Conservation (phyloP, 2,888 invertebrate species). For the Sycophila texana region DNA sequence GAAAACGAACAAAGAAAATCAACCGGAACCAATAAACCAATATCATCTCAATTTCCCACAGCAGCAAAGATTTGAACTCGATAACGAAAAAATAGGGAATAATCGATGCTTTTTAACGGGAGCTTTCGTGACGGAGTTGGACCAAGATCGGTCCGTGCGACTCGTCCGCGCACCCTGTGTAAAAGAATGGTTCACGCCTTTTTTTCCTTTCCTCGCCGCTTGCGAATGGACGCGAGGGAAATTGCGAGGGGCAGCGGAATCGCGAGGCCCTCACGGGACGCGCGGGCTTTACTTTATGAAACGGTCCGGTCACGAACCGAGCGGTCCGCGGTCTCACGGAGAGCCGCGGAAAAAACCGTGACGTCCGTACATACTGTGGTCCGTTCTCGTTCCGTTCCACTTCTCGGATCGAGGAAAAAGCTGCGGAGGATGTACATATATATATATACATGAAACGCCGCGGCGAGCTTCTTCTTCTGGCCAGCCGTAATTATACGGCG, state of each 20-base stretch:
- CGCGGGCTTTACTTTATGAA: conserved; percentile 60
- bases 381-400: conserved; percentile 25
- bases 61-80: conserved; percentile 5
- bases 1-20: neutral
- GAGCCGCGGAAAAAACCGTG: conserved; percentile 44
- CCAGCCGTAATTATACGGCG: neutral
- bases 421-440: conserved; percentile 10
- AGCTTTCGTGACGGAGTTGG: conserved; percentile 7
- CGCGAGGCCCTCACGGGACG: conserved; percentile 27
- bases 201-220: conserved; percentile 4
- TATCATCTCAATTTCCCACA: conserved; percentile 1
- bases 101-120: neutral
- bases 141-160: conserved; percentile 26
- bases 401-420: conserved; percentile 25
- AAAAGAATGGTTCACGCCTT: conserved; percentile 31
- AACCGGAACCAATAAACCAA: neutral
- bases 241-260: conserved; percentile 45
- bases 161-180: neutral
- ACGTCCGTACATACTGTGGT: conserved; percentile 19
- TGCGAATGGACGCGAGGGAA: conserved; percentile 25
- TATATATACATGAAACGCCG: neutral
- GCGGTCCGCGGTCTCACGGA: conserved; percentile 56
- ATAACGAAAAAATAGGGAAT: conserved; percentile 18
- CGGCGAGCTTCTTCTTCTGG: neutral
- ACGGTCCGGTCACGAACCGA: conserved; percentile 64